A percentile compares a stretch with the other conserved stretches of the same genome.
Evolutionary conservation across 2,888 invertebrate genomes (phyloP).

Genomic region (Graphium colonna): DNA sequence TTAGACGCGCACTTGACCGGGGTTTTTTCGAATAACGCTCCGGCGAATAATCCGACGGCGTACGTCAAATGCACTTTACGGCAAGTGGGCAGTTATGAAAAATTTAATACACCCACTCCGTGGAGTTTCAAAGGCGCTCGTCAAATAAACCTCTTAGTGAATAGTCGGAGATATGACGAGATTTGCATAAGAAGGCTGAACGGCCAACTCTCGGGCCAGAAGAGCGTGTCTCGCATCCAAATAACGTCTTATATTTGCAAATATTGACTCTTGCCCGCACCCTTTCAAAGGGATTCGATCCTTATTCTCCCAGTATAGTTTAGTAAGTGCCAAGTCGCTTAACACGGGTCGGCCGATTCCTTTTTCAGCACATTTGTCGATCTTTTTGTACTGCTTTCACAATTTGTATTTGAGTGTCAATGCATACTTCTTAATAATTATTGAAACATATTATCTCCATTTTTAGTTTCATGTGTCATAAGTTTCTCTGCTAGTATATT

Average conservation of each 20-base stretch:
- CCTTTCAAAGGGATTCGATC: slow-evolving; percentile 65
- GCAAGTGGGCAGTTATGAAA: slow-evolving; percentile 65
- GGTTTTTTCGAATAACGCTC: slow-evolving; percentile 14
- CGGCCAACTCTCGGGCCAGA: slow-evolving; percentile 53
- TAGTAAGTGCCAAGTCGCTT: slow-evolving; percentile 59
- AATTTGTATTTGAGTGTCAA: too few relatives aligned
- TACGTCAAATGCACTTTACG: slow-evolving; percentile 46
- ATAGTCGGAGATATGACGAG: slow-evolving; percentile 61
- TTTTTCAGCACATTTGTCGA: slow-evolving; percentile 40
- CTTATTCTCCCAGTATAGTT: slow-evolving; percentile 69
- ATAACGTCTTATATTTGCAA: slow-evolving; percentile 77
- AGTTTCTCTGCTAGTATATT: too few relatives aligned
- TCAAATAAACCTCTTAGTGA: slow-evolving; percentile 70
- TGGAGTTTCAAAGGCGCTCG: slow-evolving; percentile 55
- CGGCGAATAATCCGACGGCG: slow-evolving; percentile 29
- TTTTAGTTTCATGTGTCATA: too few relatives aligned
- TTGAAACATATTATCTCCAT: too few relatives aligned
- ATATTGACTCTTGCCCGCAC: slow-evolving; percentile 73
- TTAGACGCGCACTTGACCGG: too few relatives aligned
- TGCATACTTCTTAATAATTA: too few relatives aligned
- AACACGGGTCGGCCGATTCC: slow-evolving; percentile 43
- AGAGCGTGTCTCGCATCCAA: slow-evolving; percentile 76
- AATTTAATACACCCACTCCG: slow-evolving; percentile 66
- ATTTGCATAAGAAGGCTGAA: slow-evolving; percentile 71
- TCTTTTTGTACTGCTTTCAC: too few relatives aligned